Percentiles rank a stretch among this genome's conserved stretches.
phyloP scores from a whole-genome alignment of 2,888 invertebrate species.

The Habrosyne pyritoides region DNA sequence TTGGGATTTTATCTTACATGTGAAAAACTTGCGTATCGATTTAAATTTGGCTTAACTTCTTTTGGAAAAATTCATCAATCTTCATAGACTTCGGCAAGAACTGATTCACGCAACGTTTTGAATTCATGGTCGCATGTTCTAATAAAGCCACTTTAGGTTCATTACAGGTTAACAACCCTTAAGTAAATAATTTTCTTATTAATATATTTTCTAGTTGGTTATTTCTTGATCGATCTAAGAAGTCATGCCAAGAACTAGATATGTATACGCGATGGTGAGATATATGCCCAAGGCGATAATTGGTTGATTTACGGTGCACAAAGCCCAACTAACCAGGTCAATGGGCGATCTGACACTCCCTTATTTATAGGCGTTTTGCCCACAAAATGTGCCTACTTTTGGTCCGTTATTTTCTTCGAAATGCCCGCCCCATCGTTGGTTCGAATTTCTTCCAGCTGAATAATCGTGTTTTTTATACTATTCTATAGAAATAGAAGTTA shows the following conservation, averaged over 20 bases:
- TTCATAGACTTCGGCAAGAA: too few relatives aligned
- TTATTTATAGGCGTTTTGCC: constrained; percentile 36
- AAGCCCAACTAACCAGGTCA: constrained; percentile 50
- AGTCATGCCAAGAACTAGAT: background rate
- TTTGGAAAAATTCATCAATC: too few relatives aligned
- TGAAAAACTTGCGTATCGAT: background rate
- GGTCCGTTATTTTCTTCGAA: constrained; percentile 6
- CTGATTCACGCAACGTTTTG: too few relatives aligned
- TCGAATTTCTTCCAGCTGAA: background rate
- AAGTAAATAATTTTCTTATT: too few relatives aligned
- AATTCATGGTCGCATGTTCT: too few relatives aligned
- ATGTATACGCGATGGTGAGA: constrained; percentile 19
- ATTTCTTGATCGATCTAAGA: background rate
- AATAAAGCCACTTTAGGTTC: too few relatives aligned
- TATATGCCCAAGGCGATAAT: constrained; percentile 40
- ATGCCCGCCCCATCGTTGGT: background rate
- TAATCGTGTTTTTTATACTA: background rate
- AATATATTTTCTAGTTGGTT: too few relatives aligned
- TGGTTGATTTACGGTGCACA: constrained; percentile 50
- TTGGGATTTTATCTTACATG: too few relatives aligned
- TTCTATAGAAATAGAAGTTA: background rate
- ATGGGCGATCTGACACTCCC: constrained; percentile 49
- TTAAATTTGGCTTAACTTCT: background rate
- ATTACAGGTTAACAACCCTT: too few relatives aligned
- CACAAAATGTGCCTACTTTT: constrained; percentile 24